Conservation (phyloP, 2,888 invertebrate species). For the Chalcosyrphus nemorum region DNA sequence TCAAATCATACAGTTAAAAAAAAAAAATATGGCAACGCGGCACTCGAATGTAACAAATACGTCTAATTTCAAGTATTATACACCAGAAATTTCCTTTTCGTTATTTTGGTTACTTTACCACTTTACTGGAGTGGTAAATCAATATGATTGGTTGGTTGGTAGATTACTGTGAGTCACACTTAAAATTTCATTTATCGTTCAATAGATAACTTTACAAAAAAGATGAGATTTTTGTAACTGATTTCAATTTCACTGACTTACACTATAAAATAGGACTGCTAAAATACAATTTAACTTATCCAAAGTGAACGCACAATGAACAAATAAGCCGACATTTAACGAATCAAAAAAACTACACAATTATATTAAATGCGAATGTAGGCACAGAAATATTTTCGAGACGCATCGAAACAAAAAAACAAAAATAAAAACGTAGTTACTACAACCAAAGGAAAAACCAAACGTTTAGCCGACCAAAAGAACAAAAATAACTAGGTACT, state of each 20-base stretch:
- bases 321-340: not conserved
- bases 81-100: too few relatives aligned
- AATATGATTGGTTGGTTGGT: too few relatives aligned
- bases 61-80: too few relatives aligned
- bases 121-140: too few relatives aligned
- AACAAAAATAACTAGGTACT: conserved; percentile 20
- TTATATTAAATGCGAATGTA: not conserved
- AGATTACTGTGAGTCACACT: too few relatives aligned
- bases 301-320: not conserved
- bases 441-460: not conserved
- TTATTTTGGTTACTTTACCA: too few relatives aligned
- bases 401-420: not conserved
- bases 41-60: too few relatives aligned
- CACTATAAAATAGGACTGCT: not conserved
- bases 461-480: not conserved
- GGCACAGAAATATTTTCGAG: not conserved
- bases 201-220: too few relatives aligned
- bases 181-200: too few relatives aligned
- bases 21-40: too few relatives aligned
- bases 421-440: not conserved
- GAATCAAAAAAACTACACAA: not conserved
- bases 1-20: too few relatives aligned
- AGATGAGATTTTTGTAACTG: too few relatives aligned
- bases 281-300: not conserved
- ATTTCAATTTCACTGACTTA: not conserved